phyloP scores from a whole-genome alignment of 1,140 invertebrate genomes.

The Chymomyza costata region DNA sequence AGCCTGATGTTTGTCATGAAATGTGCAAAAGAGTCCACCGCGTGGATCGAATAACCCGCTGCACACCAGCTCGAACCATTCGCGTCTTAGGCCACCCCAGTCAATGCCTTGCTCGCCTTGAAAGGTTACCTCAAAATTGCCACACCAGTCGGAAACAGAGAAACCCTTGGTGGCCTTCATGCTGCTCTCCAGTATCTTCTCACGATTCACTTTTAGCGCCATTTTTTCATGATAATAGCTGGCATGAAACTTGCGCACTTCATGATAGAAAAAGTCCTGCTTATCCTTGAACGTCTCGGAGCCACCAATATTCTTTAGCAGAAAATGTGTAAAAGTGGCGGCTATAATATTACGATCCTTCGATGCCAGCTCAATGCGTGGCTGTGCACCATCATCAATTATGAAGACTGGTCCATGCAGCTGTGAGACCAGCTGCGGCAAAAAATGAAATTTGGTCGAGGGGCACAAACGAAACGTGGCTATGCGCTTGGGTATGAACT shows the following conservation, averaged over 20 bases:
- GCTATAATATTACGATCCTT: constrained; percentile 92
- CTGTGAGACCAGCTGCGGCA: constrained; percentile 76
- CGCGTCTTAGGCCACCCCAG: constrained; percentile 93
- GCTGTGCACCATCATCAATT: constrained; percentile 94
- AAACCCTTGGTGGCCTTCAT: constrained; percentile 87
- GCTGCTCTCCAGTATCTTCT: constrained; percentile 88
- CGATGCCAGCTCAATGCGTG: constrained; percentile 86
- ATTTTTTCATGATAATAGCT: constrained; percentile 91
- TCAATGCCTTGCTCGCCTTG: constrained; percentile 94
- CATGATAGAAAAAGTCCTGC: constrained; percentile 95
- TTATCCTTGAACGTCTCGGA: constrained; percentile 97
- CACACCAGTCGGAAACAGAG: constrained; percentile 91
- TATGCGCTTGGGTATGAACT: constrained; percentile 93
- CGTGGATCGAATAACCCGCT: constrained; percentile 89
- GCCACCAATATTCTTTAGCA: constrained; percentile 96
- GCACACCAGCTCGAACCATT: constrained; percentile 95
- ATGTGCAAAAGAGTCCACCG: constrained; percentile 88
- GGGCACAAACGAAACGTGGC: constrained; percentile 95
- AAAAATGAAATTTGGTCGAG: constrained; percentile 87
- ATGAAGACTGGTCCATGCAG: constrained; percentile 79
- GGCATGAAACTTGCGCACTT: constrained; percentile 90
- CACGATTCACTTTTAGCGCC: constrained; percentile 86
- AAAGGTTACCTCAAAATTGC: constrained; percentile 94
- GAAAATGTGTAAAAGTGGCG: constrained; percentile 93
- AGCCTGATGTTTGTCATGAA: constrained; percentile 89